Conservation (phyloP, 2,113 vertebrate genomes). For the Leiothrix lutea region DNA sequence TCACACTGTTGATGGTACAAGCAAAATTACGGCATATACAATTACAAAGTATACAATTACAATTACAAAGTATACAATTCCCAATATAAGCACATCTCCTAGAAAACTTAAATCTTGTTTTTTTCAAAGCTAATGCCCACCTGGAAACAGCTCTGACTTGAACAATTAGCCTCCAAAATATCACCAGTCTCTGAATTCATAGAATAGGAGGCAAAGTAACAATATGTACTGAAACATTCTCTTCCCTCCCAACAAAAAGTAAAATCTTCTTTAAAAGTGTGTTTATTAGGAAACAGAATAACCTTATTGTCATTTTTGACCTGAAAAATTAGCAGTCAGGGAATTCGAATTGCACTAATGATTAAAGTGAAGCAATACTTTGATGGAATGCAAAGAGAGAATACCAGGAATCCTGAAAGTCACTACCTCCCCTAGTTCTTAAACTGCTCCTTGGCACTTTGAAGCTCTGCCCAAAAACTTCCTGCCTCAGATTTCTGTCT, state of each 20-base stretch:
- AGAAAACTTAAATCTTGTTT: not conserved
- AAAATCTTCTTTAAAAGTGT: not conserved
- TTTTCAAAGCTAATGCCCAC: not conserved
- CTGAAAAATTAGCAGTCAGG: not conserved
- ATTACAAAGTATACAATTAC: too few relatives aligned
- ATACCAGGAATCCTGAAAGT: not conserved
- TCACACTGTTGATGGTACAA: not conserved
- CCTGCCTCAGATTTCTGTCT: not conserved
- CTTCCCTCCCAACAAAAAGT: not conserved
- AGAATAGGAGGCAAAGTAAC: not conserved
- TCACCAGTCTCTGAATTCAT: not conserved
- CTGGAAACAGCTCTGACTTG: not conserved
- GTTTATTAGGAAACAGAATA: not conserved
- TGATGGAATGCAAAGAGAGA: not conserved
- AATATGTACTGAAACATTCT: not conserved
- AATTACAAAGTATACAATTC: not conserved
- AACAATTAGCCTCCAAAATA: not conserved
- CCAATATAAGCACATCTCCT: not conserved
- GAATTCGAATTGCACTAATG: not conserved
- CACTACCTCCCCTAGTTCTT: not conserved
- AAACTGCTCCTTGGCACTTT: not conserved
- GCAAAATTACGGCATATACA: not conserved
- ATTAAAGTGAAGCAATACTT: not conserved
- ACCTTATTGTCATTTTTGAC: not conserved
- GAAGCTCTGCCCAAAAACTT: not conserved